phyloP scores from a whole-genome alignment of 2,888 invertebrate genomes.

The Chloromyia formosa region DNA sequence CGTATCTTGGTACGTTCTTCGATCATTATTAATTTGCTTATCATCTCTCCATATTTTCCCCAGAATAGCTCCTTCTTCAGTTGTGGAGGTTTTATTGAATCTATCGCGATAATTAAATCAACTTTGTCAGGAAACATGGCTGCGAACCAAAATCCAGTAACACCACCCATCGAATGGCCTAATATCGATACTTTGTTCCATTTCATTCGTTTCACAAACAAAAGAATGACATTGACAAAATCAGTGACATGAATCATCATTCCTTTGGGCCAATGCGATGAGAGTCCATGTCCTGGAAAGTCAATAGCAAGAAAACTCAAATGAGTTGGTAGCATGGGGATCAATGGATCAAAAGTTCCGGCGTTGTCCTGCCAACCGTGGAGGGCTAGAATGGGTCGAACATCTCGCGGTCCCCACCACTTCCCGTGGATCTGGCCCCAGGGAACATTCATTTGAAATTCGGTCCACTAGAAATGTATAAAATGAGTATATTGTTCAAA shows the following conservation, averaged over 20 bases:
- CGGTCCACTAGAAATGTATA: slow-evolving; percentile 64
- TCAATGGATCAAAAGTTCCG: slow-evolving; percentile 75
- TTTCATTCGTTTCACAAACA: slow-evolving; percentile 71
- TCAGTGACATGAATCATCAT: slow-evolving; percentile 62
- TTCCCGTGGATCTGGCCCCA: slow-evolving; percentile 77
- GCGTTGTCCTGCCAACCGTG: slow-evolving; percentile 87
- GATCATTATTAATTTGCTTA: slow-evolving; percentile 65
- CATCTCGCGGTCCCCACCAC: slow-evolving; percentile 73
- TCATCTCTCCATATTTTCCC: slow-evolving; percentile 60
- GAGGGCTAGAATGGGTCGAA: slow-evolving; percentile 73
- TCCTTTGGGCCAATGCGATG: slow-evolving; percentile 74
- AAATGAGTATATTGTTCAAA: background rate
- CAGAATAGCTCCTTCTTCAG: slow-evolving; percentile 56
- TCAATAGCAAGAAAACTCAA: slow-evolving; percentile 71
- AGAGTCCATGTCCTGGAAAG: slow-evolving; percentile 77
- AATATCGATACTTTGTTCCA: slow-evolving; percentile 76
- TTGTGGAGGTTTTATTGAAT: slow-evolving; percentile 60
- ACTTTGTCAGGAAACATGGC: slow-evolving; percentile 66
- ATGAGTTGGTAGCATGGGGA: slow-evolving; percentile 68
- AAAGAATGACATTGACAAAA: slow-evolving; percentile 66
- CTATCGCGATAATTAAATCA: slow-evolving; percentile 61
- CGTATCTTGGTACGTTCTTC: slow-evolving; percentile 61
- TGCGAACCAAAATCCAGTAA: slow-evolving; percentile 71
- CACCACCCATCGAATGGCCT: slow-evolving; percentile 76
- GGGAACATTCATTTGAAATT: slow-evolving; percentile 73